Conservation (phyloP, 2,113 vertebrate genomes). For the Emydura subglobosa region DNA sequence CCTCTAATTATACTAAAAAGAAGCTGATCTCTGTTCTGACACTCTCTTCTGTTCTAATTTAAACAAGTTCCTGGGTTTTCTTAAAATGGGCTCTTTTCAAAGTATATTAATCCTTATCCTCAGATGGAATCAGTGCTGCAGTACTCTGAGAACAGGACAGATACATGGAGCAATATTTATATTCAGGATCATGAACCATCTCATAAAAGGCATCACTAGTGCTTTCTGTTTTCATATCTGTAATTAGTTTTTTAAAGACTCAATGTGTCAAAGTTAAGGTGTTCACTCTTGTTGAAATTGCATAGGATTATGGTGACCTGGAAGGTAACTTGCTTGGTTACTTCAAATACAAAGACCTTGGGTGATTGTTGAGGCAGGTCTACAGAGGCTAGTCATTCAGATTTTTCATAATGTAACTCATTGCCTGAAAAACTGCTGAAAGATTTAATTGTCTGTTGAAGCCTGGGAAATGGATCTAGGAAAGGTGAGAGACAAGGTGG, state of each 20-base stretch:
- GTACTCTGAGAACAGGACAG: not conserved
- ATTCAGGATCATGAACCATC: not conserved
- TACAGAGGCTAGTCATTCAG: not conserved
- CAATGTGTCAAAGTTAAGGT: not conserved
- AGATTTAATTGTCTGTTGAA: conserved; percentile 8
- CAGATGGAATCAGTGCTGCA: not conserved
- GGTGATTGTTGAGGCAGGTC: not conserved
- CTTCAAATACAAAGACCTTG: not conserved
- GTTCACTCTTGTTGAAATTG: not conserved
- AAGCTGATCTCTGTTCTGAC: not conserved
- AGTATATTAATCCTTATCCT: not conserved
- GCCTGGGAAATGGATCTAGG: not conserved
- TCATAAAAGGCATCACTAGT: not conserved
- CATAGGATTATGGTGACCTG: not conserved
- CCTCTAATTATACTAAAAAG: not conserved
- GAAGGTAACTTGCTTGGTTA: not conserved
- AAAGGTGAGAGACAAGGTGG: not conserved
- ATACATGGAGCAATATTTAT: not conserved
- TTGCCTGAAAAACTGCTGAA: not conserved
- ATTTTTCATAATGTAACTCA: conserved; percentile 14
- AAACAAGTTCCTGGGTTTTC: not conserved
- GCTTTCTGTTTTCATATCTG: not conserved
- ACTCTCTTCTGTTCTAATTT: not conserved
- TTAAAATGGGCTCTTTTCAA: fast-evolving
- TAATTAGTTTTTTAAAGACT: not conserved